Evolutionary conservation across 2,113 vertebrate species (phyloP).

Genomic region (Jacana jacana): DNA sequence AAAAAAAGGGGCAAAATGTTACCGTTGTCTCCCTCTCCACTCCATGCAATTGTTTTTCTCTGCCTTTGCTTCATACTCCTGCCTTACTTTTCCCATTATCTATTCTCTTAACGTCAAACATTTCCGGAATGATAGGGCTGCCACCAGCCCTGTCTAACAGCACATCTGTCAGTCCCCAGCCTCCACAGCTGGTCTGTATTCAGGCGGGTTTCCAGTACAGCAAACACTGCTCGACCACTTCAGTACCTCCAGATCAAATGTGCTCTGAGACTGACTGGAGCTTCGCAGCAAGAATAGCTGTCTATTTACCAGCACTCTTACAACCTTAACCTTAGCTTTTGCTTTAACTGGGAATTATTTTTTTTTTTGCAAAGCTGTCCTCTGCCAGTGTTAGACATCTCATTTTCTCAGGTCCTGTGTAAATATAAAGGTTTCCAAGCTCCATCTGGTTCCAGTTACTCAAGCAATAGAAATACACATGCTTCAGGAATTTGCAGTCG

Average conservation of each 20-base stretch:
- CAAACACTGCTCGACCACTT: rapidly evolving
- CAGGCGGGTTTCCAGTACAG: background rate
- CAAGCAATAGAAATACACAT: conserved; percentile 64
- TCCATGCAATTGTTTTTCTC: background rate
- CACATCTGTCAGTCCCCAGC: background rate
- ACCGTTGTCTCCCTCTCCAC: background rate
- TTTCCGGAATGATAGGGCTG: background rate
- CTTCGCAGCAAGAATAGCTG: background rate
- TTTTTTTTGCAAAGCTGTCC: background rate
- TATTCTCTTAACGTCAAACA: background rate
- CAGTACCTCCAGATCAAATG: background rate
- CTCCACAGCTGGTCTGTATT: background rate
- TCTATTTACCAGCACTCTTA: background rate
- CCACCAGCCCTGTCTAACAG: background rate
- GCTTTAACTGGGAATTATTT: background rate
- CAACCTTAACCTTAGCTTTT: background rate
- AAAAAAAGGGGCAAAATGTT: background rate
- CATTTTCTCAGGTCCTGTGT: conserved; percentile 42
- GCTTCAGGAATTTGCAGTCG: conserved; percentile 67
- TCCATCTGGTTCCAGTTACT: conserved; percentile 74
- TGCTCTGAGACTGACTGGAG: background rate
- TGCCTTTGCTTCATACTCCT: background rate
- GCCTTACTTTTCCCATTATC: background rate
- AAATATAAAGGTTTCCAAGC: conserved; percentile 61
- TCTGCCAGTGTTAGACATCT: background rate